Conservation (phyloP, 2,113 vertebrate species). For the Acinonyx jubatus region DNA sequence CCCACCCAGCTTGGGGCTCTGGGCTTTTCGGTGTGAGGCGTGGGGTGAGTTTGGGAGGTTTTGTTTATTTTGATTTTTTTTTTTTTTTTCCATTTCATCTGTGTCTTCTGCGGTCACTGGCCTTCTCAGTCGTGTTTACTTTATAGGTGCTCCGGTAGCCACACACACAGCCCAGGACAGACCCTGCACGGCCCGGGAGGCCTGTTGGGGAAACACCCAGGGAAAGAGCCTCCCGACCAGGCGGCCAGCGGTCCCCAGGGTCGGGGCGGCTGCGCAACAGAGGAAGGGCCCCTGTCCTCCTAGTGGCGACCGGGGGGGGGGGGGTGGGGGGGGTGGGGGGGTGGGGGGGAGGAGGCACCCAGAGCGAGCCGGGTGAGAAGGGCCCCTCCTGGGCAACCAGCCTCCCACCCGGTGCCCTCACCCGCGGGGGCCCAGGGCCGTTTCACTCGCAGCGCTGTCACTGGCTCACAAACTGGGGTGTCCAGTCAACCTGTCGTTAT, state of each 20-base stretch:
- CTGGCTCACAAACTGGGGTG: neutral
- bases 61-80: constrained; percentile 37
- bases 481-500: neutral
- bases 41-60: neutral
- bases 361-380: neutral
- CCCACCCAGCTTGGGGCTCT: constrained; percentile 51
- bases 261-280: neutral
- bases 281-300: neutral
- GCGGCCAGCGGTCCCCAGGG: neutral
- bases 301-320: neutral
- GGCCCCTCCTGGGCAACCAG: no score
- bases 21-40: neutral
- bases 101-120: constrained; percentile 33
- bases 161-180: neutral
- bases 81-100: neutral
- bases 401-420: no score
- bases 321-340: rapidly evolving
- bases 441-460: neutral
- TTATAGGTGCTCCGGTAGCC: neutral
- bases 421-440: no score
- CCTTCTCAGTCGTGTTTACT: constrained; percentile 17
- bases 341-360: rapidly evolving
- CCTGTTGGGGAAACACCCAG: neutral
- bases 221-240: neutral
- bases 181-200: neutral